A percentile compares a stretch with the other conserved stretches of the same genome.
phyloP scores from a whole-genome alignment of 1,140 invertebrate species.

The Dreissena polymorpha region DNA sequence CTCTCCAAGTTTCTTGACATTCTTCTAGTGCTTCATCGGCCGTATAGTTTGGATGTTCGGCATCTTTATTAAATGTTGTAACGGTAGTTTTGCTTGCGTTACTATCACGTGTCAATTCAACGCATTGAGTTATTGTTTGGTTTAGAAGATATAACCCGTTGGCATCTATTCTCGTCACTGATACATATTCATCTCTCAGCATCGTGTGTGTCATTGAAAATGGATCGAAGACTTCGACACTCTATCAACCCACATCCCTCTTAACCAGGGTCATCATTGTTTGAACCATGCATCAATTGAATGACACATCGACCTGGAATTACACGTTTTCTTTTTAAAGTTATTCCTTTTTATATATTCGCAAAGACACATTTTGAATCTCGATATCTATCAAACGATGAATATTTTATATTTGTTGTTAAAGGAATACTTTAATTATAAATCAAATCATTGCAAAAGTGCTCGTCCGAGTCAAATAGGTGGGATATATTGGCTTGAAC shows the following conservation, averaged over 20 bases:
- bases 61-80: background rate
- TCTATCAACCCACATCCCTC: conserved; percentile 52
- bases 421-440: too few relatives aligned
- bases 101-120: background rate
- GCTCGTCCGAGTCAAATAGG: too few relatives aligned
- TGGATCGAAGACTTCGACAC: conserved; percentile 58
- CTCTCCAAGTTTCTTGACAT: conserved; percentile 70
- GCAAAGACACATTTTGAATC: too few relatives aligned
- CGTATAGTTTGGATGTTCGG: background rate
- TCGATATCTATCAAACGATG: too few relatives aligned
- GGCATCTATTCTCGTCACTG: background rate
- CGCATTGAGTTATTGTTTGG: background rate
- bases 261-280: conserved; percentile 29
- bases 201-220: background rate
- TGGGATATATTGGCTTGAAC: too few relatives aligned
- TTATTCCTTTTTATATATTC: too few relatives aligned
- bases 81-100: too few relatives aligned
- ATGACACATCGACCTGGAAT: too few relatives aligned
- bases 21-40: conserved; percentile 5
- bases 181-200: too few relatives aligned
- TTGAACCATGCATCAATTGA: conserved; percentile 11
- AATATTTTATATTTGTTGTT: too few relatives aligned
- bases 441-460: too few relatives aligned
- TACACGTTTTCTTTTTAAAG: too few relatives aligned
- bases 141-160: background rate